These are phyloP conservation scores for Pseudoips prasinana DNA, from an alignment of 2,888 invertebrate genomes.

Conservation along the genomic window DNA sequence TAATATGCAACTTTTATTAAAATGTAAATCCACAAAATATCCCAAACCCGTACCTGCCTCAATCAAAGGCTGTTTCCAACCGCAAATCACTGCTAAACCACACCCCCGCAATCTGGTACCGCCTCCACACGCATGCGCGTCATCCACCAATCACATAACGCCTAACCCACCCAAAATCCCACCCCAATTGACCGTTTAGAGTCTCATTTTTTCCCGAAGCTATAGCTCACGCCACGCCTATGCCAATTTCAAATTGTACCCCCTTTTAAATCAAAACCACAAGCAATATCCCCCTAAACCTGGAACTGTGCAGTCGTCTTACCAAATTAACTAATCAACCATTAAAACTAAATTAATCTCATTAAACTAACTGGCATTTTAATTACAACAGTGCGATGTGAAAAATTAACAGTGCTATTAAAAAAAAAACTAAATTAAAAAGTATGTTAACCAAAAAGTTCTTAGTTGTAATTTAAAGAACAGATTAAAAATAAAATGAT, in stretches of 20 bases:
- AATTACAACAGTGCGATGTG: conserved; percentile 23
- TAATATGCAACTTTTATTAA: too few relatives aligned
- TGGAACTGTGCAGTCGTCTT: conserved; percentile 47
- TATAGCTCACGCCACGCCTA: conserved; percentile 70
- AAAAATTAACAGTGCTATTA: conserved; percentile 17
- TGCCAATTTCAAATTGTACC: conserved; percentile 58
- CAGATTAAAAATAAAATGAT: conserved; percentile 49
- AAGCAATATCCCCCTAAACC: conserved; percentile 45
- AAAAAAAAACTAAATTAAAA: conserved; percentile 15
- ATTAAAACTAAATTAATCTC: conserved; percentile 30
- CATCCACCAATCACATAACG: conserved; percentile 51
- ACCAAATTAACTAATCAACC: conserved; percentile 29
- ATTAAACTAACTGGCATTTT: too few relatives aligned
- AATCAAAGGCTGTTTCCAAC: conserved; percentile 73
- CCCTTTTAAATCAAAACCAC: conserved; percentile 67
- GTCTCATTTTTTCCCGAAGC: conserved; percentile 77
- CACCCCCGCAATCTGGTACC: conserved; percentile 70
- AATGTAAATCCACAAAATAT: neutral
- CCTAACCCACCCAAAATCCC: conserved; percentile 52
- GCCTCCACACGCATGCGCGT: conserved; percentile 67
- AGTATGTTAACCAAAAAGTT: too few relatives aligned
- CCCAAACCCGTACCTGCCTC: conserved; percentile 52
- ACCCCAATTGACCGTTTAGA: conserved; percentile 67
- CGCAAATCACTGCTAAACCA: conserved; percentile 78
- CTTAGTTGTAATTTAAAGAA: conserved; percentile 17